Evolutionary conservation across 2,113 vertebrate genomes (phyloP).

Genomic region (Meriones unguiculatus): DNA sequence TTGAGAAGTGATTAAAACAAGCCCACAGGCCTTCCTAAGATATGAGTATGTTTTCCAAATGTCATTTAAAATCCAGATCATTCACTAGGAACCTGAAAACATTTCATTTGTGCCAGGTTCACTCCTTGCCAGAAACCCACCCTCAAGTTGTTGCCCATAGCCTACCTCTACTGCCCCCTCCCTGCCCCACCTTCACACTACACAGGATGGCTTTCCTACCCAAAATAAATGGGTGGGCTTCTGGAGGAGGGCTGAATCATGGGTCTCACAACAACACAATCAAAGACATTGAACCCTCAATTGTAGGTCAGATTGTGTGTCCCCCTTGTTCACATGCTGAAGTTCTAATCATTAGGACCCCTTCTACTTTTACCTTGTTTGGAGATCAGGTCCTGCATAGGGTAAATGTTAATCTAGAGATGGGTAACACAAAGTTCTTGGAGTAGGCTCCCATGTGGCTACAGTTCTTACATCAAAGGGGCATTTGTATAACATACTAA

Average conservation of each 20-base stretch:
- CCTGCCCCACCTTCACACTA: fast-evolving
- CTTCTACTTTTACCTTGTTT: not conserved
- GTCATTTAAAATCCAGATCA: not conserved
- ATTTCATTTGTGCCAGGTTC: not conserved
- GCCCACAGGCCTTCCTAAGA: constrained; percentile 35
- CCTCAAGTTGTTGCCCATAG: not conserved
- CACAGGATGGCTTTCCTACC: not conserved
- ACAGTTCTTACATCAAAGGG: not conserved
- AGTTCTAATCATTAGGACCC: not conserved
- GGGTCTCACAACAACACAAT: not conserved
- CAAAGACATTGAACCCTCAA: too few species aligned
- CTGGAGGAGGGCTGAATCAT: not conserved
- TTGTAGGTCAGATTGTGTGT: not conserved
- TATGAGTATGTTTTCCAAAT: not conserved
- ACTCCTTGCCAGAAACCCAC: not conserved
- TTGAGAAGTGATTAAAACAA: constrained; percentile 76
- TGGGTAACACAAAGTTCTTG: not conserved
- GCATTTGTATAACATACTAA: not conserved
- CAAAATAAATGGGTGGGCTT: not conserved
- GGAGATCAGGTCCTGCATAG: not conserved
- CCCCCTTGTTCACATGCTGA: not conserved
- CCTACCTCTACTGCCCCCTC: fast-evolving
- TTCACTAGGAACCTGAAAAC: not conserved
- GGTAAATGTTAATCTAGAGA: not conserved
- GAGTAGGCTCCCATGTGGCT: not conserved